Evolutionary conservation across 2,888 invertebrate genomes (phyloP).

Genomic region (Rhagium mordax): DNA sequence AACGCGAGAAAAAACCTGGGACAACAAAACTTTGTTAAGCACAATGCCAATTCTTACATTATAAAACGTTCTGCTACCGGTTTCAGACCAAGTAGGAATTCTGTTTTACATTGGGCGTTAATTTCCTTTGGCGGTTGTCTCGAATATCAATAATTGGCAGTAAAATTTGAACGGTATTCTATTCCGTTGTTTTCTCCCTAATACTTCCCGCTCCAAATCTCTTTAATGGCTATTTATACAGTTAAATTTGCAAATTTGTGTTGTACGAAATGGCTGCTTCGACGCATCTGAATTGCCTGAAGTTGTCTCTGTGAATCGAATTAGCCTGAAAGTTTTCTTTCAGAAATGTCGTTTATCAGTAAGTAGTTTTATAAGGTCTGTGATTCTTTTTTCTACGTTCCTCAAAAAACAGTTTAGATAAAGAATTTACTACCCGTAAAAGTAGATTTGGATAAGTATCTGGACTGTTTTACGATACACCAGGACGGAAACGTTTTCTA

Average conservation of each 20-base stretch:
- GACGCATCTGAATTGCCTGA: conserved; percentile 11
- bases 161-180: neutral
- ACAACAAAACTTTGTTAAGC: neutral
- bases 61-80: neutral
- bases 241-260: conserved; percentile 13
- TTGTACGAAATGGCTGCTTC: conserved; percentile 2
- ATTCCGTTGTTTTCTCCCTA: neutral
- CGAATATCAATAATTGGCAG: neutral
- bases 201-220: neutral
- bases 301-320: neutral
- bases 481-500: neutral
- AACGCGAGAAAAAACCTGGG: neutral
- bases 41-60: neutral
- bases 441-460: conserved; percentile 14
- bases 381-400: conserved; percentile 6
- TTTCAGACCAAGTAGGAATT: neutral
- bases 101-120: neutral
- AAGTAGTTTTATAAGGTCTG: conserved; percentile 15
- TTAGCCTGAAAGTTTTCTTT: conserved; percentile 11
- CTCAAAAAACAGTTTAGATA: conserved; percentile 2
- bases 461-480: conserved; percentile 11
- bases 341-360: conserved; percentile 1
- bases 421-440: conserved; percentile 15
- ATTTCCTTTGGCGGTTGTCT: neutral
- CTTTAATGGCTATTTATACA: conserved; percentile 13